Conservation (phyloP, 2,888 invertebrate species). For the Actias luna region DNA sequence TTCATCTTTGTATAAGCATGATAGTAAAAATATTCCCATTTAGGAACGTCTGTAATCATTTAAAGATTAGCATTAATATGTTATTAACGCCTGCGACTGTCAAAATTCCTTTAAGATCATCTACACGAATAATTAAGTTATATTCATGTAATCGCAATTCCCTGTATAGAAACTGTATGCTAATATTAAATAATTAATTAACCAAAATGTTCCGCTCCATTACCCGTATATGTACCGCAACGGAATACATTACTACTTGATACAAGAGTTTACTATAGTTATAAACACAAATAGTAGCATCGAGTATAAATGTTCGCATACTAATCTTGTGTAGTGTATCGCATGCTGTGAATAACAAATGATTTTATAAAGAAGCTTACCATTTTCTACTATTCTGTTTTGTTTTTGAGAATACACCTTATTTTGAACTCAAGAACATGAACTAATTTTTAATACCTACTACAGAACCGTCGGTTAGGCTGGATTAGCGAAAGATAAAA, state of each 20-base stretch:
- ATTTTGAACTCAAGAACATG: no score
- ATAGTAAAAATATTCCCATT: no score
- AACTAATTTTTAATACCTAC: no score
- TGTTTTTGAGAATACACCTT: no score
- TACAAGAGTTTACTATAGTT: conserved; percentile 16
- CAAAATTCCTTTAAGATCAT: not conserved
- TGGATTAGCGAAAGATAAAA: no score
- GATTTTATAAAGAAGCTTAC: not conserved
- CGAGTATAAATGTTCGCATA: conserved; percentile 12
- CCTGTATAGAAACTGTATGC: conserved; percentile 27
- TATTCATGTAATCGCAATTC: conserved; percentile 16
- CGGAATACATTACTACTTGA: conserved; percentile 29
- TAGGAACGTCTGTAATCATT: no score
- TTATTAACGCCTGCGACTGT: not conserved
- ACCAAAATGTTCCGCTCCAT: conserved; percentile 42
- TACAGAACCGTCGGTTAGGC: no score
- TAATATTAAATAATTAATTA: conserved; percentile 47
- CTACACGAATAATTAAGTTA: not conserved
- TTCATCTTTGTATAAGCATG: no score
- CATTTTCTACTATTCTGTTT: not conserved
- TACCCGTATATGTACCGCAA: conserved; percentile 30
- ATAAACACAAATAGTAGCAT: conserved; percentile 3
- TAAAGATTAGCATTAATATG: no score
- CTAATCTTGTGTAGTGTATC: not conserved
- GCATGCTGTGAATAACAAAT: not conserved